Percentiles rank a stretch among this genome's conserved stretches.
These are phyloP conservation scores for Nycticebus coucang DNA, from an alignment of 2,113 vertebrate species.

Conservation along the genomic window DNA sequence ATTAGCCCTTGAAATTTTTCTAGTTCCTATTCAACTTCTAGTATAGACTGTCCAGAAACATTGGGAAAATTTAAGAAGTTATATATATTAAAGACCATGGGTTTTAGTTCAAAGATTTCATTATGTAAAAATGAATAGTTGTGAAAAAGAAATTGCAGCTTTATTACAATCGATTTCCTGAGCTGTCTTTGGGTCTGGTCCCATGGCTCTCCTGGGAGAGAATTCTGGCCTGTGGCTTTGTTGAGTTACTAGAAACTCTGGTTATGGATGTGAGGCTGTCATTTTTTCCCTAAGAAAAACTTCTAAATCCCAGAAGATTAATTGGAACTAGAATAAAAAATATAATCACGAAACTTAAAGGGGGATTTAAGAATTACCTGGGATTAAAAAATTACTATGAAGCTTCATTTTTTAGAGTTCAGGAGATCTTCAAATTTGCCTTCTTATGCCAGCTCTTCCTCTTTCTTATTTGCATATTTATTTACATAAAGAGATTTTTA, in stretches of 20 bases:
- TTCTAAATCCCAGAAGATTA: constrained; percentile 49
- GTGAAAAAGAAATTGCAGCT: constrained; percentile 43
- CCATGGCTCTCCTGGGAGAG: constrained; percentile 30
- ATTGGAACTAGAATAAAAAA: constrained; percentile 24
- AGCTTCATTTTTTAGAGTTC: not conserved
- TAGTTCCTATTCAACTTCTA: not conserved
- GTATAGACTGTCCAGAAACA: not conserved
- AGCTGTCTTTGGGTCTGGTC: constrained; percentile 29
- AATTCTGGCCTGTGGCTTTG: constrained; percentile 59
- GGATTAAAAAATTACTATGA: not conserved
- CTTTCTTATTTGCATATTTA: not conserved
- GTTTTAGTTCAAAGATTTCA: constrained; percentile 39
- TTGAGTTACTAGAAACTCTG: constrained; percentile 61
- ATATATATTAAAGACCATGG: not conserved
- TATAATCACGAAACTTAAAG: constrained; percentile 31
- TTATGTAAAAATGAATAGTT: constrained; percentile 63
- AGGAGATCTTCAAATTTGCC: not conserved
- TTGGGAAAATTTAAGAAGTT: not conserved
- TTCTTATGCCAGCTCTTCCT: not conserved
- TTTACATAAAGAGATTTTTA: not conserved
- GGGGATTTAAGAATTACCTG: not conserved
- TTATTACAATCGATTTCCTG: constrained; percentile 46
- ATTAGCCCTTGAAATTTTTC: not conserved
- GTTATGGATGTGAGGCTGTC: constrained; percentile 58
- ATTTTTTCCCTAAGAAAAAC: not conserved